Evolutionary conservation across 2,888 invertebrate species (phyloP), one percentile per base, ranked within the genome.

Genomic region (Malthinus flaveolus): DNA sequence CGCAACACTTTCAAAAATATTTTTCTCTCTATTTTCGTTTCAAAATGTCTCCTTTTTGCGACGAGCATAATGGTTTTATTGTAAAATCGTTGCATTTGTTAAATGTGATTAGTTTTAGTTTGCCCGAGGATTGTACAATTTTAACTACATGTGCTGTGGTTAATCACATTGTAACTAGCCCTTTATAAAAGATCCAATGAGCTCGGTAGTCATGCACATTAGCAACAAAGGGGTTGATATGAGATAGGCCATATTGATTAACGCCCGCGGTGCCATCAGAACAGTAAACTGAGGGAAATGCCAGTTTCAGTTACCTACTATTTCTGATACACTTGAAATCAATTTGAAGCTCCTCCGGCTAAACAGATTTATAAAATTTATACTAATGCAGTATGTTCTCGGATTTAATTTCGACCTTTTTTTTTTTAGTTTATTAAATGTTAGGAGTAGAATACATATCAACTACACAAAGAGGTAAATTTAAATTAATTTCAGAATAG

Each of bases 261-360:
- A 60, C 54, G 60, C 60, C 60, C 56, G 60, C 60, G 60, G 60
- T 60, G 60, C 60, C 60, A 60, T 60, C 60, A 60, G 52, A 60
- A 60, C 60, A 56, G 60, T 60, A 60, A 60, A 56, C 60, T 56
- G 53, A 60, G 52, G 60, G 60, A 56, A 52, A 53, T 53, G 56
- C 56, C 60, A 56, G 60, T 60, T 56, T 56, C 60, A 56, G 60
- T 60, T 56, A 56, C 60, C 56, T 56, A 59, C 48, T 56, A 56
- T 60, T 23, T 56, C 56, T 60, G 52, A 60, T 60, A 56, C 60
- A 60, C 56, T 56, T 35, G 54, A 56, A 60, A 60, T 56, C 60
- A 60, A 60, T 60, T 60, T 56, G 55, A 51, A 50, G 59, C 55
- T 50, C 59, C 59, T 53, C 46, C 39, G 46, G 45, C 37, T 42